Base-by-base conservation (phyloP, 1,140 invertebrate genomes). In the Drosophila cardini region DNA sequence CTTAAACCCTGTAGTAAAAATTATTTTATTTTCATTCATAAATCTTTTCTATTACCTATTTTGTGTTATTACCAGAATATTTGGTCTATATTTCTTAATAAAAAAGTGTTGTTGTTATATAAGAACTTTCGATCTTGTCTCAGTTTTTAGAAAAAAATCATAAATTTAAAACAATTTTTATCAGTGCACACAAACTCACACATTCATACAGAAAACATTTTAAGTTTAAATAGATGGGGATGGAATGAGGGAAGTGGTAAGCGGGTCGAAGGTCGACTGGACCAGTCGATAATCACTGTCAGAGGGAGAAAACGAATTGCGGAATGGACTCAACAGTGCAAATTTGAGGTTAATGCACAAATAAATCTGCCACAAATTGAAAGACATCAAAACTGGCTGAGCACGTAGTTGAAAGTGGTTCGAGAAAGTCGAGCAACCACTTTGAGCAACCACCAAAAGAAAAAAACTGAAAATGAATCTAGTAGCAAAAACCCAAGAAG, bases 331-430 rank as follows among this genome's bases (percentile, higher is more conserved):
- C 70, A 70, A 63, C 73, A 76, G 76, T 87, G 83, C 79, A 89
- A 87, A 89, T 89, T 89, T 78, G 83, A 83, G 83, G 84, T 89
- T 89, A 89, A 87, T 83, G 83, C 83, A 83, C 83, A 89, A 89
- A 86, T 86, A 87, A 87, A 83, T 86, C 83, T 87, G 84, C 84
- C 84, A 89, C 84, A 87, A 89, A 89, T 87, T 82, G 82, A 76
- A 63, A 76, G 71, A 80, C 71, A 85, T 85, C 83, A 85, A 82
- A 85, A 78, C 50, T 73, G 71, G 48, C 71, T 61, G 50, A 21
- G 52, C 71, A 73, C 71, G 71, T 69, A 62, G 32, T 68, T 13
- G 7, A 30, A 10, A 43, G 38, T n/a, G 16, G 18, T 4, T 9
- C 21, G 1, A 26, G 21, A 3, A 26, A 10, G 13, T 26, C 7